Percentiles rank a stretch among this genome's conserved stretches.
These are phyloP conservation scores for Botia kubotai DNA, from an alignment of 2,797 vertebrate genomes.

Conservation along the genomic window DNA sequence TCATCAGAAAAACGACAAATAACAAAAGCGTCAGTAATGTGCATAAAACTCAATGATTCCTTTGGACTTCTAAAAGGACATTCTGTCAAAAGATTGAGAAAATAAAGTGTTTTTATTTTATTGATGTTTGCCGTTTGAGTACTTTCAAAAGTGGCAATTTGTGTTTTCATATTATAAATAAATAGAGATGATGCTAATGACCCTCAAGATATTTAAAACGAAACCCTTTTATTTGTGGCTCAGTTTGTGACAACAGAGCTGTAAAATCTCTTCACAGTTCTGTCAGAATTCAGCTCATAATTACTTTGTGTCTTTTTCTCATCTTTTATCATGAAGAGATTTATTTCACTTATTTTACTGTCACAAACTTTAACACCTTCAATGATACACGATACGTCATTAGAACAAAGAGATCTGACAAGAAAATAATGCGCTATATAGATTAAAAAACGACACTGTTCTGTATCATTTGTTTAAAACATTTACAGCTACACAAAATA, in stretches of 20 bases:
- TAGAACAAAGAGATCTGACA: background rate
- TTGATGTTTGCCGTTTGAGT: background rate
- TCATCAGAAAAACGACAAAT: background rate
- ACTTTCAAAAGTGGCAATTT: background rate
- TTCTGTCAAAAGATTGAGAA: background rate
- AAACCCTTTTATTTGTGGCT: conserved; percentile 17
- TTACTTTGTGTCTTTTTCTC: conserved; percentile 2
- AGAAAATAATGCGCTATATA: background rate
- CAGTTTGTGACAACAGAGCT: conserved; percentile 1
- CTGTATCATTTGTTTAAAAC: background rate
- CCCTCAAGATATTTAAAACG: conserved; percentile 18
- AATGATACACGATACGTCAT: background rate
- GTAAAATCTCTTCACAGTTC: conserved; percentile 5
- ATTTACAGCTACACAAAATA: background rate
- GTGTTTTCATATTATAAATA: background rate
- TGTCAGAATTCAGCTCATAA: conserved; percentile 23
- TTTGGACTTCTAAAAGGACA: background rate
- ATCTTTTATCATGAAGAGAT: background rate
- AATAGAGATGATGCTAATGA: background rate
- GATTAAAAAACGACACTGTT: background rate
- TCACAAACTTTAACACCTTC: background rate
- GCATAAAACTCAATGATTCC: background rate
- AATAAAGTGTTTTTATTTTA: background rate
- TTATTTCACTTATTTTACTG: background rate
- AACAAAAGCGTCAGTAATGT: background rate